Percentiles rank a stretch among this genome's conserved stretches.
These are phyloP conservation scores for Sterna hirundo DNA, from an alignment of 2,113 vertebrate species.

Conservation along the genomic window DNA sequence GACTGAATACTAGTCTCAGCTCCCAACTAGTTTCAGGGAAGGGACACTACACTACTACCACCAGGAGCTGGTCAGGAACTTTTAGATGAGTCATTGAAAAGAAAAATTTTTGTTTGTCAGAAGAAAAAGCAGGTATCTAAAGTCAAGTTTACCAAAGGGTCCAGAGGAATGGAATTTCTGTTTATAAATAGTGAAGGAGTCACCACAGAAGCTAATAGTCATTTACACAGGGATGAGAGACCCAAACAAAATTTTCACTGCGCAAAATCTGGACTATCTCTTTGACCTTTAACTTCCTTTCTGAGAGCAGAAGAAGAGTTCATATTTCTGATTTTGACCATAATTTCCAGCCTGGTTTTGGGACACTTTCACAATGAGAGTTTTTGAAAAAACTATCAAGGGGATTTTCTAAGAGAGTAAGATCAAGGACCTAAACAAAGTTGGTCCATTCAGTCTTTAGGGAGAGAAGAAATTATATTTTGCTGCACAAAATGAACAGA, in stretches of 20 bases:
- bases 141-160: neutral
- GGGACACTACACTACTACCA: neutral
- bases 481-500: neutral
- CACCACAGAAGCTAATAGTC: neutral
- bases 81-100: neutral
- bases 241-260: neutral
- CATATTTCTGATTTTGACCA: neutral
- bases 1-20: neutral
- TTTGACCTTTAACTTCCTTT: neutral
- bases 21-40: neutral
- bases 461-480: neutral
- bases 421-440: neutral
- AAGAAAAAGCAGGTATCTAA: neutral
- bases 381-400: neutral
- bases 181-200: neutral
- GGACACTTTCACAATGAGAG: neutral
- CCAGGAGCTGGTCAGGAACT: neutral
- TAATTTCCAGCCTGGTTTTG: neutral
- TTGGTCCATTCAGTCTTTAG: neutral
- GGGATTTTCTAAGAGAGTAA: neutral
- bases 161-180: neutral
- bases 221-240: neutral
- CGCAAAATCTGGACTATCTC: neutral
- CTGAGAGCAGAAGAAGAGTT: neutral
- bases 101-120: neutral